Percentiles rank a stretch among this genome's conserved stretches.
phyloP scores from a whole-genome alignment of 2,797 vertebrate species.

The Rhynchotus rufescens region DNA sequence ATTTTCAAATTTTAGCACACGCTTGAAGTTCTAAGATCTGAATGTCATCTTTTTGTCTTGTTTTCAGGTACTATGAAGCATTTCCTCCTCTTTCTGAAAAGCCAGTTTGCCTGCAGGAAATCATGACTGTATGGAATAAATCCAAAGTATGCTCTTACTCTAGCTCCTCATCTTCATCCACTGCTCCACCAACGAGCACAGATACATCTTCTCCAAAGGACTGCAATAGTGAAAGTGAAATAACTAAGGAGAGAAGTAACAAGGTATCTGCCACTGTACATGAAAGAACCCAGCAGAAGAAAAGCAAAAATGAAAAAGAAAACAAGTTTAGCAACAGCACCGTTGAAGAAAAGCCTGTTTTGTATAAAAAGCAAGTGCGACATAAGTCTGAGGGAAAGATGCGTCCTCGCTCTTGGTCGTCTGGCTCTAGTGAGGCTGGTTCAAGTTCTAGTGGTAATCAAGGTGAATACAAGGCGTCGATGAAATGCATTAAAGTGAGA shows the following conservation, averaged over 20 bases:
- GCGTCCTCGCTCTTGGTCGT: slow-evolving; percentile 96
- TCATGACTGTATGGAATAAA: slow-evolving; percentile 99
- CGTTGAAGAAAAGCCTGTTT: slow-evolving; percentile 84
- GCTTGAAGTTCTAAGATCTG: background rate
- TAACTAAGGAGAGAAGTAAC: slow-evolving; percentile 82
- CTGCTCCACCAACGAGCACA: slow-evolving; percentile 95
- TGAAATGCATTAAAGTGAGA: slow-evolving; percentile 88
- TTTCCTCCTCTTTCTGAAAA: slow-evolving; percentile 99
- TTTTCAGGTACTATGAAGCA: slow-evolving; percentile 97
- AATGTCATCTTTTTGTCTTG: background rate
- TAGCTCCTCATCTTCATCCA: slow-evolving; percentile 94
- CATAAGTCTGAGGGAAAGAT: slow-evolving; percentile 90
- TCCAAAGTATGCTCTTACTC: slow-evolving; percentile 92
- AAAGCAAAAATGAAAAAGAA: slow-evolving; percentile 91
- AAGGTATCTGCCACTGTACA: slow-evolving; percentile 75
- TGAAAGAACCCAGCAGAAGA: slow-evolving; percentile 85
- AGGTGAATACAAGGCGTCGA: slow-evolving; percentile 85
- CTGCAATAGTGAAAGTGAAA: slow-evolving; percentile 94
- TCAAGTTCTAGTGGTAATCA: slow-evolving; percentile 96
- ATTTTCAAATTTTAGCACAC: background rate
- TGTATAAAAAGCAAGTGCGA: slow-evolving; percentile 88
- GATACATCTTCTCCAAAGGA: slow-evolving; percentile 98
- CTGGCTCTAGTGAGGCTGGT: slow-evolving; percentile 96
- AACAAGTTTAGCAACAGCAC: slow-evolving; percentile 82
- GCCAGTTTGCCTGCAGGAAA: slow-evolving; percentile 98